Evolutionary conservation across 2,797 vertebrate genomes (phyloP).

Genomic region (Ibycter americanus): DNA sequence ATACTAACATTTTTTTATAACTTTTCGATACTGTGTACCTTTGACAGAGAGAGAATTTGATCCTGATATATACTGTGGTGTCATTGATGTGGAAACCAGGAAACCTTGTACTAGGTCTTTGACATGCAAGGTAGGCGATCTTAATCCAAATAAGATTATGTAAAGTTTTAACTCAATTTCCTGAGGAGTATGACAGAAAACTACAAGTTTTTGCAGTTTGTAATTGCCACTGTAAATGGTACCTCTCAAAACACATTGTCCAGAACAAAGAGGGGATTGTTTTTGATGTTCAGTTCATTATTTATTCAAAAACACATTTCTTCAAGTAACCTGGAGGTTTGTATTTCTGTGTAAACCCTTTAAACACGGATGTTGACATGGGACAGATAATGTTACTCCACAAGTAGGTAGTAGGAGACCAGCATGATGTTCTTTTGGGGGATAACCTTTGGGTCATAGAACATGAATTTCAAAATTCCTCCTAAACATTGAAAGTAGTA

Average conservation of each 20-base stretch:
- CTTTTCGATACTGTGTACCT: conserved; percentile 2
- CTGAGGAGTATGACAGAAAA: not conserved
- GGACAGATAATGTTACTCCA: not conserved
- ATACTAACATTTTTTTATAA: no score
- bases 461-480: not conserved
- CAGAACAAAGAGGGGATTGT: not conserved
- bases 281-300: not conserved
- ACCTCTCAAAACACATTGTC: not conserved
- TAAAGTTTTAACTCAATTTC: not conserved
- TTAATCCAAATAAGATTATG: not conserved
- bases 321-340: not conserved
- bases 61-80: conserved; percentile 97
- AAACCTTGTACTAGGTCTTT: conserved; percentile 99
- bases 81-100: conserved; percentile 93
- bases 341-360: not conserved
- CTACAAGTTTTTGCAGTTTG: not conserved
- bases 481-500: not conserved
- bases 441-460: not conserved
- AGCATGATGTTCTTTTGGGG: not conserved
- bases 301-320: not conserved
- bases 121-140: conserved; percentile 93
- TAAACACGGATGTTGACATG: not conserved
- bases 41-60: conserved; percentile 96
- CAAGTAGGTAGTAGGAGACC: not conserved
- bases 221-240: not conserved